Evolutionary conservation across 2,888 invertebrate species (phyloP), one percentile per base, ranked within the genome.

Genomic region (Drosophila setosimentum): DNA sequence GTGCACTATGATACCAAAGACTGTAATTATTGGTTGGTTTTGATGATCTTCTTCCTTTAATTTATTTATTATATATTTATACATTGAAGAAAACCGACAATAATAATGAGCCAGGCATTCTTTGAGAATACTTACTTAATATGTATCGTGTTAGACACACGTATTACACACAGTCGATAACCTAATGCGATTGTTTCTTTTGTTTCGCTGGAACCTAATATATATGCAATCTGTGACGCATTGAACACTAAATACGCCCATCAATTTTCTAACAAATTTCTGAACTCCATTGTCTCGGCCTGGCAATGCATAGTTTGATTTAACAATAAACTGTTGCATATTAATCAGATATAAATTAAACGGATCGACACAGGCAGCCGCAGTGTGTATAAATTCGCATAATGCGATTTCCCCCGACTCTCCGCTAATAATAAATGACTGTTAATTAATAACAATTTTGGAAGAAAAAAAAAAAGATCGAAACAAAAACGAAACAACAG

Each of bases 391-490:
- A 30, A 61, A 69, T 66, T 66, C 60, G 61, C 66, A 66, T 51
- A 57, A 62, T 76, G 48, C 68, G 57, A 68, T 81, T 73, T 82
- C 89, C 74, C 71, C 68, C 84, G 85, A 84, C 63, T 81, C 29
- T 21, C 24, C 24, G 68, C 61, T 75, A 75, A 68, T 89, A 84
- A 87, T 84, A 82, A 83, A 83, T 83, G 87, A 67, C 67, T 82
- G 68, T 76, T 89, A 84, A 84, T 84, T 84, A 89, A 89, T 84
- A 89, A 84, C 72, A 89, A 84, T 87, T 89, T 84, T 87, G 68
- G 68, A 71, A 50, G 54, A 40, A 55, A 45, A 65, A 53, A 55
- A 64, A 27, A 62, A 42, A 16, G 16, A 5, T 16, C 35, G 16
- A 16, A 48, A 51, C 35, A 18, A 21, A 27, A 65, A 66, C 58